Percentiles rank a stretch among this genome's conserved stretches.
These are phyloP conservation scores for Helicorthomorpha holstii DNA, from an alignment of 1,140 invertebrate species.

Conservation along the genomic window DNA sequence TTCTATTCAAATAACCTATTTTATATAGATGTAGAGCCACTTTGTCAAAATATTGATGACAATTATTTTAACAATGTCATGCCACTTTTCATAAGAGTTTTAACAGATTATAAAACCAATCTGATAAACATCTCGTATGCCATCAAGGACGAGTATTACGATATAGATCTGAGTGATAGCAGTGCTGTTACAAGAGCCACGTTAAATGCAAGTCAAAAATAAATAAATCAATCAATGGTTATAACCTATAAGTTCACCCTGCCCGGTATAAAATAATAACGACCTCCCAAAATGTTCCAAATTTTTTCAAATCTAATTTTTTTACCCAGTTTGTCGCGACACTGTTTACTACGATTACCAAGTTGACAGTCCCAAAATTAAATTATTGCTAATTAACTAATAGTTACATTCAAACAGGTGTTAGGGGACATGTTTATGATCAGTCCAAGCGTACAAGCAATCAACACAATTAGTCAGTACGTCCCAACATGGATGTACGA, in stretches of 20 bases:
- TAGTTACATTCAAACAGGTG: not conserved
- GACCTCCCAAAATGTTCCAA: too few species aligned
- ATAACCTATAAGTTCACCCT: too few species aligned
- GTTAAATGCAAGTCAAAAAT: not conserved
- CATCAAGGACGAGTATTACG: not conserved
- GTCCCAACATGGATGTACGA: not conserved
- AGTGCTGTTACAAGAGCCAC: not conserved
- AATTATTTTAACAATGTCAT: not conserved
- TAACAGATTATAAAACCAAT: not conserved
- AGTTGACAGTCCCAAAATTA: too few species aligned
- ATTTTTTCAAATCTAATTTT: too few species aligned
- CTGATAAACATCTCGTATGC: not conserved
- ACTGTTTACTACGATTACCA: not conserved
- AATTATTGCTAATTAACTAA: too few species aligned
- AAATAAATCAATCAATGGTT: too few species aligned
- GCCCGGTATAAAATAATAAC: too few species aligned
- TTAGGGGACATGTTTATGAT: not conserved
- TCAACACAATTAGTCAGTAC: not conserved
- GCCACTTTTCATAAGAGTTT: not conserved
- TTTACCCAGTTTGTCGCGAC: too few species aligned
- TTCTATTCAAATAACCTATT: too few species aligned
- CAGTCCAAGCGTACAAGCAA: not conserved
- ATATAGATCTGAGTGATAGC: not conserved
- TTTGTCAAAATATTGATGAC: not conserved
- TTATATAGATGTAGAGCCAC: not conserved